Conservation (phyloP, 2,888 invertebrate species). For the Mesorhabditis sp. region DNA sequence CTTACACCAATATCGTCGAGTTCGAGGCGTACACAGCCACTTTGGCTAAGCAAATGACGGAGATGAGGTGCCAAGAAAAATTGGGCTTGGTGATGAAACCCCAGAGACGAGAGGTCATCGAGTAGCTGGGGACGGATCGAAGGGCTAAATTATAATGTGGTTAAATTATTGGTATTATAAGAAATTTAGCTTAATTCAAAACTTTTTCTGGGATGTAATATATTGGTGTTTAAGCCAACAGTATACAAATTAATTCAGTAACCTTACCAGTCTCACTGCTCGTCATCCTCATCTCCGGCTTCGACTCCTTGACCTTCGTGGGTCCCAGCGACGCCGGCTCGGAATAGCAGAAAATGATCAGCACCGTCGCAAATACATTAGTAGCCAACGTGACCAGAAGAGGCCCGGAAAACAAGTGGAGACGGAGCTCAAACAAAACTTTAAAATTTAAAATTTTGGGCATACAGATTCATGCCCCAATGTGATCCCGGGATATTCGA, state of each 20-base stretch:
- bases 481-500: background rate
- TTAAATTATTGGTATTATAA: too few relatives aligned
- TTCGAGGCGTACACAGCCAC: constrained; percentile 5
- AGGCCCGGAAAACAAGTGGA: background rate
- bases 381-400: background rate
- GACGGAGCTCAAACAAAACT: background rate
- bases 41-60: background rate
- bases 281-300: too few relatives aligned
- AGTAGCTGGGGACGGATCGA: too few relatives aligned
- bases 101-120: background rate
- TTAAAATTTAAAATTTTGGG: background rate
- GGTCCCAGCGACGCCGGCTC: background rate
- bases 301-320: background rate
- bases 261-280: too few relatives aligned
- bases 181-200: too few relatives aligned
- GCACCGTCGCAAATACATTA: background rate
- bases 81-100: background rate
- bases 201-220: too few relatives aligned
- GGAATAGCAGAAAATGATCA: background rate
- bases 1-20: background rate
- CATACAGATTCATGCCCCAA: background rate
- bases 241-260: too few relatives aligned
- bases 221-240: too few relatives aligned
- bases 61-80: constrained; percentile 6
- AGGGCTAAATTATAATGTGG: too few relatives aligned